Evolutionary conservation across 2,888 invertebrate genomes (phyloP), one percentile per base, ranked within the genome.

Genomic region (Sericinus montela): DNA sequence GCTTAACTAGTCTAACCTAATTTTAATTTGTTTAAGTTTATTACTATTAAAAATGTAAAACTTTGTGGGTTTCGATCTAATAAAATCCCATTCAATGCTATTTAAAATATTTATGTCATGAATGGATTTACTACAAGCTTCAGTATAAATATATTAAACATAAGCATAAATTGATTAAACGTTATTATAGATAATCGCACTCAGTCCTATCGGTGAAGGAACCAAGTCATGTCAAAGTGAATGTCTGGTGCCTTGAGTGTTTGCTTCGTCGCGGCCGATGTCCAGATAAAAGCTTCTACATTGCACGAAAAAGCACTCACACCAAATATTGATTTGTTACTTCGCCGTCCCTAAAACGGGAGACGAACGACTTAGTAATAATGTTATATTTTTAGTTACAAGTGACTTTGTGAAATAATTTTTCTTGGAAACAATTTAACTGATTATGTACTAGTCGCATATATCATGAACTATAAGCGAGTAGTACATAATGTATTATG

Each of bases 261-360:
- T 83, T 86, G 84, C 82, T 77, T 74, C 79, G 77, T 48, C 74
- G 76, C 78, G 80, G 78, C 85, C 85, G 84, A 79, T 87, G 87
- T 88, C 87, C 88, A 87, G 87, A 86, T 87, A 88, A 88, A 88
- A 88, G 88, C 84, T 88, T 83, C 85, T 85, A 77, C 73, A 78
- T 84, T 85, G 88, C 88, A 88, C 86, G 87, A 87, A 86, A 88
- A 87, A 88, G 87, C 88, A 88, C 88, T 88, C 85, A 86, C 83
- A 72, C 82, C 80, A 86, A 85, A 87, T 88, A 88, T 88, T 87
- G 87, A 88, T 88, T 86, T 87, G 87, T 86, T 85, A 84, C 86
- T 86, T 81, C 67, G 74, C 70, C 70, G 75, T 75, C 76, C 75
- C 80, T 84, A 83, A 84, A 85, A 80, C 76, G 75, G 77, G 65